Conservation (phyloP, 2,797 vertebrate genomes). For the Paedocypris micromegethes region DNA sequence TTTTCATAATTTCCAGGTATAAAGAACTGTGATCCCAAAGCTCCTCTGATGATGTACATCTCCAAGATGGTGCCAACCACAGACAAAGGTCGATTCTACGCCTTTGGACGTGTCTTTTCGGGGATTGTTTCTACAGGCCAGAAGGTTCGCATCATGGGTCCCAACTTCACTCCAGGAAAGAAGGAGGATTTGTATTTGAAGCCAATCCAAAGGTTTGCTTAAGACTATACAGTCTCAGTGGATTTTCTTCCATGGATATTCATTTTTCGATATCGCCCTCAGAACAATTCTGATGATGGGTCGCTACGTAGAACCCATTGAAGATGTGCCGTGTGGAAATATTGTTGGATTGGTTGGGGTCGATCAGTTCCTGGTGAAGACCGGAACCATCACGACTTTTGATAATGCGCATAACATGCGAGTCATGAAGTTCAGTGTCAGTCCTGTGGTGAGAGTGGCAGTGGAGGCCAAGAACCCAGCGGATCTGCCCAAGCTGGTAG, state of each 20-base stretch:
- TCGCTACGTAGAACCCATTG: constrained; percentile 80
- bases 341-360: constrained; percentile 83
- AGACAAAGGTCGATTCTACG: constrained; percentile 82
- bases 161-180: constrained; percentile 81
- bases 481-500: constrained; percentile 81
- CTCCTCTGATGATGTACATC: constrained; percentile 84
- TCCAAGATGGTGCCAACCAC: constrained; percentile 85
- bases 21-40: constrained; percentile 83
- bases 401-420: constrained; percentile 80
- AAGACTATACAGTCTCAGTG: neutral
- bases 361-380: constrained; percentile 82
- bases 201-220: constrained; percentile 78
- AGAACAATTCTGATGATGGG: constrained; percentile 89
- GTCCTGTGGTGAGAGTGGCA: constrained; percentile 78
- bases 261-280: accelerated
- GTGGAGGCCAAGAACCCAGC: constrained; percentile 84
- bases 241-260: neutral
- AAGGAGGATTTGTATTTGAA: constrained; percentile 85
- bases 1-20: constrained; percentile 60
- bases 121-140: constrained; percentile 78
- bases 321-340: constrained; percentile 83
- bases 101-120: constrained; percentile 81
- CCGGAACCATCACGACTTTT: constrained; percentile 81
- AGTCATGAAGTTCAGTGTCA: constrained; percentile 85
- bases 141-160: constrained; percentile 84